A percentile compares a stretch with the other conserved stretches of the same genome.
phyloP scores from a whole-genome alignment of 2,888 invertebrate species.

The Gymnosoma rotundatum region DNA sequence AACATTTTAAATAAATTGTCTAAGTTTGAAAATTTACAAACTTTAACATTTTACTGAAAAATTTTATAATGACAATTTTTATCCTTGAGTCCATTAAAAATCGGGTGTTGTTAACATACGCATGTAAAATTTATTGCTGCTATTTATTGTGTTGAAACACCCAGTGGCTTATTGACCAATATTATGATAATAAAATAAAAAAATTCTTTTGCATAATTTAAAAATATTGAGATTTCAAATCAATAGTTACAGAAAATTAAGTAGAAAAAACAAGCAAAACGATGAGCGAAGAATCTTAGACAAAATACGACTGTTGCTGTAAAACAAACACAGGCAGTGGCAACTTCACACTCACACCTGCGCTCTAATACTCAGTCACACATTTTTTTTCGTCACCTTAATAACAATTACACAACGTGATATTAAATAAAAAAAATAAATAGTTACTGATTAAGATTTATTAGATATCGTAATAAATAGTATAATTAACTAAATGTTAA shows the following conservation, averaged over 20 bases:
- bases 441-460: slow-evolving; percentile 43
- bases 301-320: background rate
- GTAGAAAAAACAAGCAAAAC: too few relatives aligned
- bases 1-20: background rate
- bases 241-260: slow-evolving; percentile 5
- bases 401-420: slow-evolving; percentile 47
- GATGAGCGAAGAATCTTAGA: too few relatives aligned
- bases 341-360: background rate
- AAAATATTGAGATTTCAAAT: slow-evolving; percentile 41
- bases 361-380: background rate
- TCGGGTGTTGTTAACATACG: slow-evolving; percentile 18
- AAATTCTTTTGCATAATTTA: slow-evolving; percentile 42
- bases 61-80: slow-evolving; percentile 15
- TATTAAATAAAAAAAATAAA: background rate
- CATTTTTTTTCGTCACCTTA: slow-evolving; percentile 45
- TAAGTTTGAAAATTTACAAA: background rate
- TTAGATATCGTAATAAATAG: slow-evolving; percentile 24
- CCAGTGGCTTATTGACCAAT: slow-evolving; percentile 47
- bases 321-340: slow-evolving; percentile 1
- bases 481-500: slow-evolving; percentile 36
- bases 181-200: slow-evolving; percentile 25
- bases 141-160: background rate
- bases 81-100: slow-evolving; percentile 23
- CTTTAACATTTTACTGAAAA: background rate
- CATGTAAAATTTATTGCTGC: background rate